phyloP scores from a whole-genome alignment of 2,113 vertebrate species.

The Meleagris gallopavo region DNA sequence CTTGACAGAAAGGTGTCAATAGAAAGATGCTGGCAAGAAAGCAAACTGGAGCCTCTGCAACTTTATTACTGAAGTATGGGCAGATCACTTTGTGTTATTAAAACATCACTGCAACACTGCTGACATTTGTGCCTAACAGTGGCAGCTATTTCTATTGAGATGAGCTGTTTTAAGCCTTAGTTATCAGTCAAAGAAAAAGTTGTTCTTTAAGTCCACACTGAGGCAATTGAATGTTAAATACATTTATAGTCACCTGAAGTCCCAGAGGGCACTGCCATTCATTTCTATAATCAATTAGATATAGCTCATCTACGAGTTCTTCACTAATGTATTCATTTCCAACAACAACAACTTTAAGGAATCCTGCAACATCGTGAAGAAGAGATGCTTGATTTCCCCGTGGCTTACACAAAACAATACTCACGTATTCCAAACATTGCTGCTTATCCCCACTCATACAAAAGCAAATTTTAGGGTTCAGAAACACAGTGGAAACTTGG shows the following conservation, averaged over 20 bases:
- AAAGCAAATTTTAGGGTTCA: not conserved
- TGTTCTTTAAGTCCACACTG: not conserved
- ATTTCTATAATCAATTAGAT: slow-evolving; percentile 19
- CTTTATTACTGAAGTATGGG: slow-evolving; percentile 31
- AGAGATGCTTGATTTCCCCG: slow-evolving; percentile 26
- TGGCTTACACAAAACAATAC: slow-evolving; percentile 9
- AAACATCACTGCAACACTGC: not conserved
- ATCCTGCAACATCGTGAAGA: not conserved
- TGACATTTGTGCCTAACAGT: not conserved
- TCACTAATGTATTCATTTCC: slow-evolving; percentile 4
- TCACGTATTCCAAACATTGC: not conserved
- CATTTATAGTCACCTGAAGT: not conserved
- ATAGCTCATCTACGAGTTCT: not conserved
- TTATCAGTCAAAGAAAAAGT: not conserved
- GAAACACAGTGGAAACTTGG: not conserved
- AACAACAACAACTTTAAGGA: not conserved
- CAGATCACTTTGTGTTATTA: slow-evolving; percentile 25
- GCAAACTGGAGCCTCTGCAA: slow-evolving; percentile 37
- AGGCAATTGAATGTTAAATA: not conserved
- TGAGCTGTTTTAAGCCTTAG: not conserved
- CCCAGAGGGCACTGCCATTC: not conserved
- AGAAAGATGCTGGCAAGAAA: slow-evolving; percentile 32
- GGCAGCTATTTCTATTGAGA: not conserved
- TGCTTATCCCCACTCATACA: not conserved
- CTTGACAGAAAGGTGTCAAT: slow-evolving; percentile 71